Evolutionary conservation across 2,888 invertebrate species (phyloP).

Genomic region (Brachycybe producta): DNA sequence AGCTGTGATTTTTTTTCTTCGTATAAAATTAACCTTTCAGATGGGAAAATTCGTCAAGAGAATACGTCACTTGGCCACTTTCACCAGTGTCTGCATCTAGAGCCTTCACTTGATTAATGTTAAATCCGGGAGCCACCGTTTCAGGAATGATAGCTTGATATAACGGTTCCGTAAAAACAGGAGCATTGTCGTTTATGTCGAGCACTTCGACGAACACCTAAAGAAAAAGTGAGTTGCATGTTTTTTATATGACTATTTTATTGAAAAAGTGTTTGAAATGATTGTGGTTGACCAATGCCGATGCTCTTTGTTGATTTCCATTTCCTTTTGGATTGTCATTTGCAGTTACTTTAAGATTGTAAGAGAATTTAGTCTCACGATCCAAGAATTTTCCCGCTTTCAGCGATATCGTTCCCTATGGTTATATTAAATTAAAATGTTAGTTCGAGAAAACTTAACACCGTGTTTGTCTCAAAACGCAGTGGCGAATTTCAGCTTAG

Average conservation of each 20-base stretch:
- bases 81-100: conserved; percentile 55
- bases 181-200: conserved; percentile 67
- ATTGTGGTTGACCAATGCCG: conserved; percentile 38
- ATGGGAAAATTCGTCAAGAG: conserved; percentile 36
- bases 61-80: conserved; percentile 43
- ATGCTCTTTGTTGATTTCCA: conserved; percentile 50
- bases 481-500: no score
- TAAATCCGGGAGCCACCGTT: conserved; percentile 48
- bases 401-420: conserved; percentile 9
- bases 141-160: conserved; percentile 65
- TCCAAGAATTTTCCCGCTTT: conserved; percentile 45
- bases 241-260: not conserved
- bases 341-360: conserved; percentile 57
- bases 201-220: conserved; percentile 51
- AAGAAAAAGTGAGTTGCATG: conserved; percentile 12
- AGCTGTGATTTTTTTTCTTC: conserved; percentile 15
- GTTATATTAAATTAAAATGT: not conserved
- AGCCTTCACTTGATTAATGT: conserved; percentile 53
- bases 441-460: no score
- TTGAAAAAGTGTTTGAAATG: not conserved
- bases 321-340: conserved; percentile 58
- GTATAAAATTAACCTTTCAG: conserved; percentile 12
- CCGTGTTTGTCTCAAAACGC: no score
- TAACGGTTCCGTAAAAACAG: conserved; percentile 42
- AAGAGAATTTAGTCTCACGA: conserved; percentile 54